These are phyloP conservation scores for Scaptomyza parva DNA, from an alignment of 2,888 invertebrate genomes.

Conservation along the genomic window DNA sequence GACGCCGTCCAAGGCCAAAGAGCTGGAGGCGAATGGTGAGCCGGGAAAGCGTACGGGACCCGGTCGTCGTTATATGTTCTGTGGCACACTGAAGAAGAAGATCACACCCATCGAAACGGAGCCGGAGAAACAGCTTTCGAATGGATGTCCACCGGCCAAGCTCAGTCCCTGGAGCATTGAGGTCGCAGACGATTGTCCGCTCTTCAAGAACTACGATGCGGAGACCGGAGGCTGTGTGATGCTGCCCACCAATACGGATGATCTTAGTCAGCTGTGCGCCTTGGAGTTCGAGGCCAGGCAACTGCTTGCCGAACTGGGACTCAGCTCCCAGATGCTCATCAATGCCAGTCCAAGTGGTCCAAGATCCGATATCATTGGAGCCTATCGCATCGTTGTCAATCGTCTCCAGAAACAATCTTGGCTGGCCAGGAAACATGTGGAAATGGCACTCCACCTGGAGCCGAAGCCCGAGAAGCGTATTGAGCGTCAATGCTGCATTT, in stretches of 20 bases:
- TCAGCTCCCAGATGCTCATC: slow-evolving; percentile 87
- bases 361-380: slow-evolving; percentile 88
- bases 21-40: slow-evolving; percentile 65
- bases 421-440: slow-evolving; percentile 83
- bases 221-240: slow-evolving; percentile 85
- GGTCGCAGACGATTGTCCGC: slow-evolving; percentile 78
- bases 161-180: slow-evolving; percentile 79
- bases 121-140: slow-evolving; percentile 76
- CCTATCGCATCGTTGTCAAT: slow-evolving; percentile 89
- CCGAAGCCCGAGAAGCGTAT: slow-evolving; percentile 82
- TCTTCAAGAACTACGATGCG: slow-evolving; percentile 84
- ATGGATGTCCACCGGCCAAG: slow-evolving; percentile 67
- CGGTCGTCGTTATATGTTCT: slow-evolving; percentile 79
- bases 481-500: slow-evolving; percentile 82
- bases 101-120: slow-evolving; percentile 84
- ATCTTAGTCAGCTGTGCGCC: slow-evolving; percentile 82
- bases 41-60: slow-evolving; percentile 64
- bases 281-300: slow-evolving; percentile 86
- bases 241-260: slow-evolving; percentile 84
- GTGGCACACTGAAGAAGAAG: slow-evolving; percentile 84
- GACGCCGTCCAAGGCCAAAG: slow-evolving; percentile 31
- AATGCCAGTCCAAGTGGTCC: slow-evolving; percentile 87
- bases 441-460: slow-evolving; percentile 83
- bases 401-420: slow-evolving; percentile 85
- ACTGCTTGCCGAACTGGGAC: slow-evolving; percentile 87